phyloP scores from a whole-genome alignment of 2,888 invertebrate species.

The Microdon myrmicae region DNA sequence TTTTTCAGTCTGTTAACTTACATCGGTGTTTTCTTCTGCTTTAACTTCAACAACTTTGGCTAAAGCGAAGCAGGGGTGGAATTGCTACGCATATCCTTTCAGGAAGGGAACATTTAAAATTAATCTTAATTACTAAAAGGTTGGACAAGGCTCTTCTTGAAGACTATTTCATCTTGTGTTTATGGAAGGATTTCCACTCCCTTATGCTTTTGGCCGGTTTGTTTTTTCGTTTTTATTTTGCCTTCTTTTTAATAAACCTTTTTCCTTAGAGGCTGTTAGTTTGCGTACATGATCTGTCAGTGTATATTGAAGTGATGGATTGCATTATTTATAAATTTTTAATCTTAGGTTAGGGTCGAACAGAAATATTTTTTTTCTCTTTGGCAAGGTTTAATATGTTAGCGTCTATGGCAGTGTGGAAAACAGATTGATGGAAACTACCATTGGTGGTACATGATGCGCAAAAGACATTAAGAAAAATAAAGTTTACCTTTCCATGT shows the following conservation, averaged over 20 bases:
- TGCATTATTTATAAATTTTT: constrained; percentile 48
- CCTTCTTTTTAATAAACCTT: background rate
- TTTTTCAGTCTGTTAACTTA: background rate
- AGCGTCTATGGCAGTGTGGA: constrained; percentile 24
- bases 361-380: constrained; percentile 3
- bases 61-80: background rate
- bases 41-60: background rate
- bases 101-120: constrained; percentile 41
- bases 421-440: constrained; percentile 39
- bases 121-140: constrained; percentile 52
- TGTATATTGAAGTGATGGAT: constrained; percentile 39
- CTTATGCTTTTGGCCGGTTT: constrained; percentile 1
- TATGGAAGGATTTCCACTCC: no score
- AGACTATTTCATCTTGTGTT: constrained; percentile 21
- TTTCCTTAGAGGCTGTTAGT: background rate
- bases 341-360: constrained; percentile 24
- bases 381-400: constrained; percentile 24
- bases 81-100: constrained; percentile 20
- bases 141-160: constrained; percentile 38
- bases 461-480: no score
- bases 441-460: no score
- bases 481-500: no score
- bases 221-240: background rate
- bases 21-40: no score
- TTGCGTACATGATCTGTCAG: constrained; percentile 2